phyloP scores from a whole-genome alignment of 2,113 vertebrate genomes.

The Corvus cornix region DNA sequence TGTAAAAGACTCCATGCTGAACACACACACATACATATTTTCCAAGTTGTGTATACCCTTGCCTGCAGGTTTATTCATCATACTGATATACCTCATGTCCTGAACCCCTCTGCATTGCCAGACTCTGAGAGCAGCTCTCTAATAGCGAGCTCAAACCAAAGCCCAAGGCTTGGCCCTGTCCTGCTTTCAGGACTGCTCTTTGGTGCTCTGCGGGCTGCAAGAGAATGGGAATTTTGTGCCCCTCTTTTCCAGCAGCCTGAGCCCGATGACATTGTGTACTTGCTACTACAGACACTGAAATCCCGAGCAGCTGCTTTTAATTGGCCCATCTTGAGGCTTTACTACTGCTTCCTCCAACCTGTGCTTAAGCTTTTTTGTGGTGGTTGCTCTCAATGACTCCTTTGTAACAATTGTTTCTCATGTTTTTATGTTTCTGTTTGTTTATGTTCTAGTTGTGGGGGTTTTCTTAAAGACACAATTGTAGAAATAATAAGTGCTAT shows the following conservation, averaged over 20 bases:
- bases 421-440: neutral
- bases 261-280: neutral
- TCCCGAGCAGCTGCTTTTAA: neutral
- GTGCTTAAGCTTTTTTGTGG: neutral
- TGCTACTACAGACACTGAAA: neutral
- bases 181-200: neutral
- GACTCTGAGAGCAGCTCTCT: neutral
- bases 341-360: neutral
- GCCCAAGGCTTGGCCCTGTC: neutral
- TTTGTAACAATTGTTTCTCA: neutral
- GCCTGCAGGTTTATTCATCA: neutral
- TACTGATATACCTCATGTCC: neutral
- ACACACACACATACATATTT: fast-evolving
- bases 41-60: neutral
- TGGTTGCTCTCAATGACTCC: neutral
- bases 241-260: neutral
- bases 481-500: neutral
- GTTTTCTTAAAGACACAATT: neutral
- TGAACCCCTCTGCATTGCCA: neutral
- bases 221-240: neutral
- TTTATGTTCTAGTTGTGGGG: neutral
- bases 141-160: neutral
- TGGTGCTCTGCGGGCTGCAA: neutral
- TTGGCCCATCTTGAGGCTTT: neutral
- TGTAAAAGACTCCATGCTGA: neutral